Conservation (phyloP, 1,140 invertebrate genomes). For the Berghia stephanieae region DNA sequence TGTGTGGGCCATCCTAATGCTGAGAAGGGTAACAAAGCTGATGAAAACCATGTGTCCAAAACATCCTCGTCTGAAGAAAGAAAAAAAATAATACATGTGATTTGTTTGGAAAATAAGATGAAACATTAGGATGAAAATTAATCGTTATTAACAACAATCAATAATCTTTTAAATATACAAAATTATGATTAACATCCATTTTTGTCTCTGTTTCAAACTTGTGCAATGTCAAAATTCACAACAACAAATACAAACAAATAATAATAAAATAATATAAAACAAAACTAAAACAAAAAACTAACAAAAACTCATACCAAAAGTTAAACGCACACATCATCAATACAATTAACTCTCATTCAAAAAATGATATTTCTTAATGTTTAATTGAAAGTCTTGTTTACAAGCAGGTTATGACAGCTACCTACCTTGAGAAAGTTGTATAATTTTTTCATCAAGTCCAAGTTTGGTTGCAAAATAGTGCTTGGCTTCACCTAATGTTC, state of each 20-base stretch:
- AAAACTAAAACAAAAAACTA: too few species aligned
- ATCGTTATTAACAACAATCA: not conserved
- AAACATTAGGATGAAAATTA: not conserved
- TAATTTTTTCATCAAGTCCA: constrained; percentile 29
- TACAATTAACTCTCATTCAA: too few species aligned
- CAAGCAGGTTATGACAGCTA: too few species aligned
- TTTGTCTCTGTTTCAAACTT: too few species aligned
- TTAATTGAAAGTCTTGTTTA: too few species aligned
- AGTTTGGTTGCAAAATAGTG: constrained; percentile 76
- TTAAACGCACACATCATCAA: too few species aligned
- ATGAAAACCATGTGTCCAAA: constrained; percentile 68
- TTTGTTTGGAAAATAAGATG: not conserved
- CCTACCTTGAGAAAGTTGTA: constrained; percentile 44
- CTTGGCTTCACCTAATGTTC: constrained; percentile 82
- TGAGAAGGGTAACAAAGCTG: constrained; percentile 65
- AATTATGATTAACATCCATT: too few species aligned
- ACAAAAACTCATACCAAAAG: too few species aligned
- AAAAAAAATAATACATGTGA: not conserved
- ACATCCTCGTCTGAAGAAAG: constrained; percentile 65
- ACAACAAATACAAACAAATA: too few species aligned
- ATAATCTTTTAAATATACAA: not conserved
- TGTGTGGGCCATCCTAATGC: constrained; percentile 86
- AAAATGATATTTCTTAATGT: too few species aligned
- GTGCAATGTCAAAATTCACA: too few species aligned
- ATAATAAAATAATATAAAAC: too few species aligned